These are phyloP conservation scores for Anisognathus igniventris DNA, from an alignment of 2,797 vertebrate genomes.

Conservation along the genomic window DNA sequence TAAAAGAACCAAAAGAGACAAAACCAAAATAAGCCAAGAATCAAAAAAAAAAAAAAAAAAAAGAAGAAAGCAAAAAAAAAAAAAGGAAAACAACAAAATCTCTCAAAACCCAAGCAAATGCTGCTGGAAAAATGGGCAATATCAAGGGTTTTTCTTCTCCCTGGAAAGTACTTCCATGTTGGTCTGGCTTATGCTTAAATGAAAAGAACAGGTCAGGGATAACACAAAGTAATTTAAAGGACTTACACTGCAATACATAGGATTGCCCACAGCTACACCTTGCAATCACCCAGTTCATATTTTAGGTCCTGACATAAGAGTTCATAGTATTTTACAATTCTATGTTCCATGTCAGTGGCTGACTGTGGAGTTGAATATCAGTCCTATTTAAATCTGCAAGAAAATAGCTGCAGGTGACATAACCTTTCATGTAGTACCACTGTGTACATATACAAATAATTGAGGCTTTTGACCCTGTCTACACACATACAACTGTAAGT, in stretches of 20 bases:
- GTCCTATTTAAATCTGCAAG: slow-evolving; percentile 87
- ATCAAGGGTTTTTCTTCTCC: neutral
- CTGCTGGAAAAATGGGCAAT: neutral
- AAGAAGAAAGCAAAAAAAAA: too few relatives aligned
- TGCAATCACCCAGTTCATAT: slow-evolving; percentile 78
- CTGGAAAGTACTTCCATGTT: neutral
- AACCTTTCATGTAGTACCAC: slow-evolving; percentile 94
- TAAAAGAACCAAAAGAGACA: neutral
- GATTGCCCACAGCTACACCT: slow-evolving; percentile 77
- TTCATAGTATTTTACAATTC: slow-evolving; percentile 77
- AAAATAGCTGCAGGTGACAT: slow-evolving; percentile 98
- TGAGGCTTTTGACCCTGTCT: slow-evolving; percentile 99
- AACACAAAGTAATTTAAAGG: slow-evolving; percentile 69
- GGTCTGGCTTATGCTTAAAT: slow-evolving; percentile 59
- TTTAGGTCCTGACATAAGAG: slow-evolving; percentile 78
- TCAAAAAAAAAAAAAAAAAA: neutral
- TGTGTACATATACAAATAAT: slow-evolving; percentile 98
- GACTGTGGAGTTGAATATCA: slow-evolving; percentile 79
- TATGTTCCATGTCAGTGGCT: slow-evolving; percentile 85
- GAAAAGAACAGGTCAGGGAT: slow-evolving; percentile 58
- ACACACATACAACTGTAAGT: slow-evolving; percentile 93
- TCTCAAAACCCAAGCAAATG: neutral
- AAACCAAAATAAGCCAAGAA: neutral
- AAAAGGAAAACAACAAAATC: accelerated
- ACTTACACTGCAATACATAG: slow-evolving; percentile 34